Conservation (phyloP, 2,888 invertebrate genomes). For the Anthrax anthrax region DNA sequence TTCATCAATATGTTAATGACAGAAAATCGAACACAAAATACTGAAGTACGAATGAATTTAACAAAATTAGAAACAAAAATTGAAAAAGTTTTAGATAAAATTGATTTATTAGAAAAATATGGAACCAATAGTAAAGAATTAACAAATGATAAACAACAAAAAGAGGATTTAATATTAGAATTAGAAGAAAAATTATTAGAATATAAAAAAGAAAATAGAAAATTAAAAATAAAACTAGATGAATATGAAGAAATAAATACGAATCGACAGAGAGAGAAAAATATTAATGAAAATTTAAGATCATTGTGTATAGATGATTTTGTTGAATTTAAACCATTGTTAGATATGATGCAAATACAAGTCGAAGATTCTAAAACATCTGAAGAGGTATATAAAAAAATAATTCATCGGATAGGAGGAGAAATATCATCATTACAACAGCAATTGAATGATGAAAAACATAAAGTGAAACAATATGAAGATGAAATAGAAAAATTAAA, state of each 20-base stretch:
- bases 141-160: conserved; percentile 9
- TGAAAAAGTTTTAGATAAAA: conserved; percentile 44
- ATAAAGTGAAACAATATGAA: neutral
- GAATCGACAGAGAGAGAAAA: conserved; percentile 2
- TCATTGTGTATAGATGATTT: neutral
- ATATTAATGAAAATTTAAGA: neutral
- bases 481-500: neutral
- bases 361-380: neutral
- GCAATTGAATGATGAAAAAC: neutral
- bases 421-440: neutral
- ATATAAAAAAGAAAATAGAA: conserved; percentile 27
- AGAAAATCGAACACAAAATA: conserved; percentile 48
- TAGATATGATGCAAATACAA: neutral
- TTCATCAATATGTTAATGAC: conserved; percentile 41
- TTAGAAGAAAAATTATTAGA: conserved; percentile 30
- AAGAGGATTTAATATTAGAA: conserved; percentile 22
- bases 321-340: neutral
- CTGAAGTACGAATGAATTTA: conserved; percentile 49
- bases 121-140: conserved; percentile 3
- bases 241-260: conserved; percentile 4
- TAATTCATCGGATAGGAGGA: neutral
- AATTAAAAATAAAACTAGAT: conserved; percentile 17
- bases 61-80: conserved; percentile 48
- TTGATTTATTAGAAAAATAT: conserved; percentile 17
- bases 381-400: neutral